Evolutionary conservation across 2,113 vertebrate genomes (phyloP), one percentile per base, ranked within the genome.

Genomic region (Eupsittula cactorum): DNA sequence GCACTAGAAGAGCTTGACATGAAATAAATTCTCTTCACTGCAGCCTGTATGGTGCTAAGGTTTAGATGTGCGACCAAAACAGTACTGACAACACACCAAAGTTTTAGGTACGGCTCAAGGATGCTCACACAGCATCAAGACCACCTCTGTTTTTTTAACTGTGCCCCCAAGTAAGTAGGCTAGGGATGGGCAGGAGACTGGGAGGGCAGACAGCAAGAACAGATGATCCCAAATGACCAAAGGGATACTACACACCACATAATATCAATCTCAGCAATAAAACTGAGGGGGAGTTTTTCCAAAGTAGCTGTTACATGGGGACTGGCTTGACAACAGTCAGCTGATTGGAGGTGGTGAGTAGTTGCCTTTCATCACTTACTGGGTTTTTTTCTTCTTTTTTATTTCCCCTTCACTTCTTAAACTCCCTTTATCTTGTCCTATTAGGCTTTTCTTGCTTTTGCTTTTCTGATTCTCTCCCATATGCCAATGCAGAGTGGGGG

Each of bases 51-150:
- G 13, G 41, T 41, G 25, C 25, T 4, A 1, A 46, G 15, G 23
- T 82, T 79, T 47, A 69, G 37, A 31, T 24, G 52, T 73, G 31
- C 47, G 8, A 37, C 16, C 18, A 52, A 68, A 69, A 29, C 10
- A 59, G 19, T 9, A 6, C 24, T 42, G 21, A 52, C 23, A 73
- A 35, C 7, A 15, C 10, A 59, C 6, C 65, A 41, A 1, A 17
- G 5, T 42, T 69, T 74, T n/a, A 53, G 8, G 5, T 47, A 4
- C 15, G 16, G 21, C 33, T 68, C 21, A 55, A 21, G 0, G 0
- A 44, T 23, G 12, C 25, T 41, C 41, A 27, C 14, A n/a, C 9
- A 79, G 37, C 7, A 7, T 69, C 29, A 79, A 31, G 62, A 79
- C 4, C 20, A 11, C 7, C 11, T 50, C 35, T 69, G n/a, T 13